Conservation (phyloP, 2,888 invertebrate species). For the Hirtodrosophila duncani region DNA sequence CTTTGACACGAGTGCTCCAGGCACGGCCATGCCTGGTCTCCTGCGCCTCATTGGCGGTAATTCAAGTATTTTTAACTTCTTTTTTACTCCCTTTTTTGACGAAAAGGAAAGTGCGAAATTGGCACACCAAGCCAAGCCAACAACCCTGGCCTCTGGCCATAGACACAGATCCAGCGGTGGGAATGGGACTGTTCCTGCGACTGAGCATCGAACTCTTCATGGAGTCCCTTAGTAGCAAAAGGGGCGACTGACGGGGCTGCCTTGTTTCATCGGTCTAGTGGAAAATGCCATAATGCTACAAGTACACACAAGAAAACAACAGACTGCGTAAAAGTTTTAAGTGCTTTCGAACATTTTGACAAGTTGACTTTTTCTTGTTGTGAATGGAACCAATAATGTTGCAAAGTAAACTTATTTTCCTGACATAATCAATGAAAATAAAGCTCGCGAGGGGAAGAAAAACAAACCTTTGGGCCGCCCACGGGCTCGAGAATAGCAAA, state of each 20-base stretch:
- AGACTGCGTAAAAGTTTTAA: constrained; percentile 62
- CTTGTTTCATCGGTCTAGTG: constrained; percentile 48
- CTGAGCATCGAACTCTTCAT: constrained; percentile 1
- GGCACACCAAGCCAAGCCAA: constrained; percentile 38
- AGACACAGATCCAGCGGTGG: background rate
- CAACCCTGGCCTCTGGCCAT: background rate
- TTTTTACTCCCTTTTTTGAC: constrained; percentile 5
- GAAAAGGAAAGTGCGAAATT: constrained; percentile 57
- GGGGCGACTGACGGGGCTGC: background rate
- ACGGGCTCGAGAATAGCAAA: background rate
- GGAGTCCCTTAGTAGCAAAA: background rate
- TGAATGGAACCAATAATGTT: constrained; percentile 59
- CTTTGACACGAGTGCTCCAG: constrained; percentile 24
- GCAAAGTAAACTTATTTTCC: constrained; percentile 58
- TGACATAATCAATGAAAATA: constrained; percentile 60
- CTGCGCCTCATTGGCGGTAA: constrained; percentile 18
- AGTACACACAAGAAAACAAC: constrained; percentile 47
- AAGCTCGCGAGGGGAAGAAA: constrained; percentile 33
- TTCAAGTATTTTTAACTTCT: constrained; percentile 22
- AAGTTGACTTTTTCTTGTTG: constrained; percentile 62
- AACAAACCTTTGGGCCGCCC: background rate
- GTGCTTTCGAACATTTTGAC: constrained; percentile 68
- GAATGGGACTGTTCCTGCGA: no score
- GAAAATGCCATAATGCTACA: constrained; percentile 54
- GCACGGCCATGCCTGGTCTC: constrained; percentile 5